Evolutionary conservation across 2,113 vertebrate genomes (phyloP), one percentile per base, ranked within the genome.

Genomic region (Strix aluco): DNA sequence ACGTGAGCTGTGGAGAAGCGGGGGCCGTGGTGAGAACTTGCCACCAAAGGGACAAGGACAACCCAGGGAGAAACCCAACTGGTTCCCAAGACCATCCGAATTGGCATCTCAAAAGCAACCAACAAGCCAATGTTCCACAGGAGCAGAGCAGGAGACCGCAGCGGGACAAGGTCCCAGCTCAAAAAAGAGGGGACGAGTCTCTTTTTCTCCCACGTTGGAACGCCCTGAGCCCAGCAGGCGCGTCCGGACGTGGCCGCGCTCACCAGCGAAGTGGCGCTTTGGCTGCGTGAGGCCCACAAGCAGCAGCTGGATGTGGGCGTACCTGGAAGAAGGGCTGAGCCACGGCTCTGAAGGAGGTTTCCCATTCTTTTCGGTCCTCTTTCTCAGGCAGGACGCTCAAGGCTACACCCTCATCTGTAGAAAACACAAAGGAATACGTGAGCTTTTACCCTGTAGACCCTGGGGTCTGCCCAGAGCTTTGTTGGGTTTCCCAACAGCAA

Each of bases 281-380:
- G 40, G n/a, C 18, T n/a, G 7, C 2, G 2, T 2, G 18, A 14
- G 13, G 34, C 18, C 42, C 5, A 27, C 2, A 11, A 63, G 21
- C 51, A 49, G 70, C 40, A 13, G 57, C 34, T 7, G 27, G 11
- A 21, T 4, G 5, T 5, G 17, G 18, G 19, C 15, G 1, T 54
- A 88, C 74, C 85, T 88, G 65, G 55, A 79, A 88, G 25, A 83
- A 90, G 15, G 80, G n/a, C 34, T 77, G 79, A n/a, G 88, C 72
- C 72, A 90, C 23, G 14, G 70, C 38, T 69, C 61, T 75, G 47
- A 90, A 75, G 29, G 61, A 44, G 27, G 3, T 38, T 52, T 90
- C 88, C 88, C 88, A 83, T 16, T 40, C 10, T 18, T 69, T 38
- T 59, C 54, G 54, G 47, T 82, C 70, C 23, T 46, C 46, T 13